A percentile compares a stretch with the other conserved stretches of the same genome.
These are phyloP conservation scores for Sorex maritimensis DNA, from an alignment of 2,797 vertebrate genomes.

Conservation along the genomic window DNA sequence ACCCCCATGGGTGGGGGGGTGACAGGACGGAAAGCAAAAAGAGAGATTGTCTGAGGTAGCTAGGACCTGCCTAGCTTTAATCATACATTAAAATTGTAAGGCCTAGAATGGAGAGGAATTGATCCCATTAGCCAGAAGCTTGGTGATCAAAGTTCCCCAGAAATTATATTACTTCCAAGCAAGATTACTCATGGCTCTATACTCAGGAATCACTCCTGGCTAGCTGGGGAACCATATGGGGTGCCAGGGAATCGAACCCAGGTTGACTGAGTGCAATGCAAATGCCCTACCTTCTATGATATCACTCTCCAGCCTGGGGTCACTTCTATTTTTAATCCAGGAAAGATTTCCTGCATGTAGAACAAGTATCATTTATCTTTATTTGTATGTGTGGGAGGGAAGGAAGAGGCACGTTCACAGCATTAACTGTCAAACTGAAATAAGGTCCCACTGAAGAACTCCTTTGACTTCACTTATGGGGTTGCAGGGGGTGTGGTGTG, in stretches of 20 bases:
- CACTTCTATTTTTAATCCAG: background rate
- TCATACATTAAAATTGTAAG: background rate
- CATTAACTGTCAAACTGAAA: constrained; percentile 31
- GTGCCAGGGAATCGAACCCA: too few species aligned
- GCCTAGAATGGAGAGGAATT: constrained; percentile 31
- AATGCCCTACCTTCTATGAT: too few species aligned
- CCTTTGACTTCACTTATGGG: constrained; percentile 7
- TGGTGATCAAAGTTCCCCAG: background rate
- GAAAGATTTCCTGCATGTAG: constrained; percentile 41
- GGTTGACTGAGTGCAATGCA: too few species aligned
- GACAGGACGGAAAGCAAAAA: background rate
- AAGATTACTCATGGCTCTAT: background rate
- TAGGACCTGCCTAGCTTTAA: background rate
- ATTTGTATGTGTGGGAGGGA: background rate
- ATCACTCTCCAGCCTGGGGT: background rate
- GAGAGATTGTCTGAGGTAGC: background rate
- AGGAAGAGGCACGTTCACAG: background rate
- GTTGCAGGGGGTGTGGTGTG: too few species aligned
- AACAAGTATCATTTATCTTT: constrained; percentile 40
- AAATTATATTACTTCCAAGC: constrained; percentile 54
- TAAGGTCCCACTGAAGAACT: background rate
- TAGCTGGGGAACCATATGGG: too few species aligned
- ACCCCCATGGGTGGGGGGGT: background rate
- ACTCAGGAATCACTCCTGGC: too few species aligned
- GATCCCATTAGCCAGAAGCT: constrained; percentile 48